Percentiles rank a stretch among this genome's conserved stretches.
phyloP scores from a whole-genome alignment of 1,140 invertebrate species.

The Andricus grossulariae region DNA sequence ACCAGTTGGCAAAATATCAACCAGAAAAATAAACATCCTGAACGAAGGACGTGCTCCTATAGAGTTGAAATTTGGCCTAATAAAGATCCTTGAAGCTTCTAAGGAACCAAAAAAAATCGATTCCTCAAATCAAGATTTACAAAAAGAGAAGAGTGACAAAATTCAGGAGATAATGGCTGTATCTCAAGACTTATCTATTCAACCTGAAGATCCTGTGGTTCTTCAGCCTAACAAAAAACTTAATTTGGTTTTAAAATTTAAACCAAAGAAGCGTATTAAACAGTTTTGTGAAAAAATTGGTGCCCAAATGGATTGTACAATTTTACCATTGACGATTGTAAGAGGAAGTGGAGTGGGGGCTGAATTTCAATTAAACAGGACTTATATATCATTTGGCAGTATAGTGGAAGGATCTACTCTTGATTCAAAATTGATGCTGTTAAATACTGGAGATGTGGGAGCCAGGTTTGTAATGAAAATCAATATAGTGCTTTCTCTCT shows the following conservation, averaged over 20 bases:
- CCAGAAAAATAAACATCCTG: slow-evolving; percentile 60
- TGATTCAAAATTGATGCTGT: slow-evolving; percentile 58
- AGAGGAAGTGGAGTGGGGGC: slow-evolving; percentile 63
- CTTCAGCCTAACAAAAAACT: slow-evolving; percentile 56
- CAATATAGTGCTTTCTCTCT: no score
- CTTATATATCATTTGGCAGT: slow-evolving; percentile 63
- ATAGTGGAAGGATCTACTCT: slow-evolving; percentile 58
- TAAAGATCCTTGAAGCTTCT: not conserved
- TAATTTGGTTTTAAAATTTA: slow-evolving; percentile 63
- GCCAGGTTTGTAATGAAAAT: slow-evolving; percentile 59
- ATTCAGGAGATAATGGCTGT: not conserved
- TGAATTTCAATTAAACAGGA: slow-evolving; percentile 65
- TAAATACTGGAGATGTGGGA: slow-evolving; percentile 71
- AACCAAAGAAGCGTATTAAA: slow-evolving; percentile 54
- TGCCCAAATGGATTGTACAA: slow-evolving; percentile 41
- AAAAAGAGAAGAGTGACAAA: not conserved
- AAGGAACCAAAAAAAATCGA: not conserved
- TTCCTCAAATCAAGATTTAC: not conserved
- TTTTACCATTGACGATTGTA: slow-evolving; percentile 61
- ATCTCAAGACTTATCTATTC: slow-evolving; percentile 49
- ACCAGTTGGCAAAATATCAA: slow-evolving; percentile 52
- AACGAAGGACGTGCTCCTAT: slow-evolving; percentile 65
- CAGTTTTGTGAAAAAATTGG: slow-evolving; percentile 59
- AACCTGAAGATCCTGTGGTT: slow-evolving; percentile 50
- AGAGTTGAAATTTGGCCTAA: slow-evolving; percentile 57